Conservation (phyloP, 1,140 invertebrate genomes). For the Pogonomyrmex californicus region DNA sequence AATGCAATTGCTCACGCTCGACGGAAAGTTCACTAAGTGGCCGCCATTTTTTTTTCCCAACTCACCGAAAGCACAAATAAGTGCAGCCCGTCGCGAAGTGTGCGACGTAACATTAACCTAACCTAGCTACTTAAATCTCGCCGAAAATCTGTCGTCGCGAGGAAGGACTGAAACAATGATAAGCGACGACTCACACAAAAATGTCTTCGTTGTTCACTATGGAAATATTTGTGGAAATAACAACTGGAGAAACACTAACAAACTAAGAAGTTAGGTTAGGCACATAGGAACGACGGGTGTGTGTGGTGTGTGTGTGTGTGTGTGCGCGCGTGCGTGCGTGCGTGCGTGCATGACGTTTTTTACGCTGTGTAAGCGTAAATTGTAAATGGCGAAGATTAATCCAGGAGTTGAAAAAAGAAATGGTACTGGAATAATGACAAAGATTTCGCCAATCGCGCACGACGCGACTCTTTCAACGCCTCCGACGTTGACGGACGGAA, state of each 20-base stretch:
- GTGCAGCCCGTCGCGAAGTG: background rate
- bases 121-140: background rate
- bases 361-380: background rate
- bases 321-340: background rate
- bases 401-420: background rate
- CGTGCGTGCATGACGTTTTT: background rate
- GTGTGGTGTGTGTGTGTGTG: background rate
- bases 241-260: background rate
- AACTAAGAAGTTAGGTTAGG: background rate
- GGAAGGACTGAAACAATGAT: background rate
- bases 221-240: background rate
- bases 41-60: conserved; percentile 44
- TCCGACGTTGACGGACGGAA: conserved; percentile 15
- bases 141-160: background rate
- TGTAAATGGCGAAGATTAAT: conserved; percentile 4
- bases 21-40: conserved; percentile 38
- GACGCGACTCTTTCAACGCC: background rate
- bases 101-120: conserved; percentile 17
- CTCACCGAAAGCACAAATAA: conserved; percentile 29
- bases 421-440: background rate
- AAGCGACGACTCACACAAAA: background rate
- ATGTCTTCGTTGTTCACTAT: background rate
- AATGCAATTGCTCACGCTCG: conserved; percentile 18
- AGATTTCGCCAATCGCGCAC: background rate
- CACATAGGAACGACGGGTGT: background rate